Percentiles rank a stretch among this genome's conserved stretches.
phyloP scores from a whole-genome alignment of 2,888 invertebrate genomes.

The Eupithecia pulchellata region DNA sequence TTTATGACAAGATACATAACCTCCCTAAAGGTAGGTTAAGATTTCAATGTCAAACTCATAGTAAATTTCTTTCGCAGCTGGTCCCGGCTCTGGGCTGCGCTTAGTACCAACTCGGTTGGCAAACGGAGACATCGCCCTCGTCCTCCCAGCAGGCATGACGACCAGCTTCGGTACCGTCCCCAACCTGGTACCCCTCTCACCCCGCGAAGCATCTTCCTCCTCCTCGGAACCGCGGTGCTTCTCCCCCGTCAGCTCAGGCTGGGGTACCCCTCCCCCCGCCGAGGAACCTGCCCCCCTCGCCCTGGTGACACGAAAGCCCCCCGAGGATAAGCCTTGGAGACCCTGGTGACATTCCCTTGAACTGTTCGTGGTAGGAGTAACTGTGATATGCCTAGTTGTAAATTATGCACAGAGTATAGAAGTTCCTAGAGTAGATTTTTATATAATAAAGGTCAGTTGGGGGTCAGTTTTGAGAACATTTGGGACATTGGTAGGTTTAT shows the following conservation, averaged over 20 bases:
- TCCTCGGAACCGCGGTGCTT: slow-evolving; percentile 86
- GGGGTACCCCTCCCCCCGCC: slow-evolving; percentile 74
- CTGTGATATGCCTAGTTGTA: slow-evolving; percentile 48
- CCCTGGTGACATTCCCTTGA: slow-evolving; percentile 88
- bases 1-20: neutral
- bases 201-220: slow-evolving; percentile 89
- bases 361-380: slow-evolving; percentile 28
- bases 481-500: neutral
- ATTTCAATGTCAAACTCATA: neutral
- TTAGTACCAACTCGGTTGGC: slow-evolving; percentile 92
- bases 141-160: slow-evolving; percentile 88
- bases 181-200: slow-evolving; percentile 90
- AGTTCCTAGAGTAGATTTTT: slow-evolving; percentile 61
- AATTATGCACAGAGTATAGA: slow-evolving; percentile 57
- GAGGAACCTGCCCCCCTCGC: slow-evolving; percentile 87
- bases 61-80: slow-evolving; percentile 80
- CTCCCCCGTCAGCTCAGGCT: slow-evolving; percentile 85
- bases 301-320: slow-evolving; percentile 88
- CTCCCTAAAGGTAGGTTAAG: neutral
- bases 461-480: slow-evolving; percentile 40
- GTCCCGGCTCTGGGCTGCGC: slow-evolving; percentile 89
- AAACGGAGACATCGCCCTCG: slow-evolving; percentile 93
- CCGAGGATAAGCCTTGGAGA: slow-evolving; percentile 92
- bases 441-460: slow-evolving; percentile 44
- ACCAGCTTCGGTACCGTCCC: slow-evolving; percentile 85